Evolutionary conservation across 2,797 vertebrate species (phyloP), one percentile per base, ranked within the genome.

Genomic region (Ambastaia sidthimunki): DNA sequence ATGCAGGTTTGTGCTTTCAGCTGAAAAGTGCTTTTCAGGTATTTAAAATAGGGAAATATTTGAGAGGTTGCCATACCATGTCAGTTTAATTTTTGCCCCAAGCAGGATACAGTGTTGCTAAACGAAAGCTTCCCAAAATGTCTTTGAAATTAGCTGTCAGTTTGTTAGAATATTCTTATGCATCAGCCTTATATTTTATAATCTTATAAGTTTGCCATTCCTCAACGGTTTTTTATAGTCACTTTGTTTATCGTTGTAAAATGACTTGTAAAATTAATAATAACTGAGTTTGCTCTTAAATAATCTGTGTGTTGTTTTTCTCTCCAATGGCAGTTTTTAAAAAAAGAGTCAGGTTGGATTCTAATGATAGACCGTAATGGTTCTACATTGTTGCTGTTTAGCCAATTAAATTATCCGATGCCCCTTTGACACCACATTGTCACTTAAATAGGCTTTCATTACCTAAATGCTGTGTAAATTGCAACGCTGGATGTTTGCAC

Each of bases 381-480:
- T 6, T 78, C 44, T 37, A 48, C 21, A 80, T 54, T 75, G 28
- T 71, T 34, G 31, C 47, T 7, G 63, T 78, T 78, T n/a, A 63
- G 63, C 4, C 18, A 4, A 44, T 75, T 76, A 25, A 81, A 82
- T 85, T 76, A 16, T 72, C 71, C 48, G 80, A 47, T 79, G 55
- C 23, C 60, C 84, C 52, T 70, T 55, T 66, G 83, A 85, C 74
- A 84, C 70, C 1, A 21, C 74, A 70, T 84, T 86, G 85, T 77
- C 77, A 83, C 63, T 71, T 66, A 54, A 82, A 76, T 81, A 77
- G 55, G 55, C 60, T 86, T 89, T 87, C 81, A 85, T 90, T 85
- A 73, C 83, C 44, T 85, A 84, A 83, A 87, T 86, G 82, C 74
- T 80, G 54, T 83, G 85, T 88, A 84, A 90, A 89, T 88, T 78